A percentile compares a stretch with the other conserved stretches of the same genome.
Evolutionary conservation across 2,888 invertebrate species (phyloP).

Genomic region (Apamea sordens): DNA sequence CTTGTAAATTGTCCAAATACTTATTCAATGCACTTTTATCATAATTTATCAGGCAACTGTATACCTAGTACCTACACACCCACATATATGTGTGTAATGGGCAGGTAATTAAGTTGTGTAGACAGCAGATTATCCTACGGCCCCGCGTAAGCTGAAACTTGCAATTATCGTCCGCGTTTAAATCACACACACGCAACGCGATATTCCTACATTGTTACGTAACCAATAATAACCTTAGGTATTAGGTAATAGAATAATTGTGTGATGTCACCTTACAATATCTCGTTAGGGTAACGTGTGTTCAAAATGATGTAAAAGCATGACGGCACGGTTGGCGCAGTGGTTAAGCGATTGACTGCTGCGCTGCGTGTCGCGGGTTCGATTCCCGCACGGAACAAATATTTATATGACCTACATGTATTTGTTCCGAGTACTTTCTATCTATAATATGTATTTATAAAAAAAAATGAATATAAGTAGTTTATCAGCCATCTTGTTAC

Average conservation of each 20-base stretch:
- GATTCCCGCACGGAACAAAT: too few relatives aligned
- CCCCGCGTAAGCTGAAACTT: conserved; percentile 47
- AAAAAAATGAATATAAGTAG: too few relatives aligned
- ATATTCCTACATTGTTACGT: conserved; percentile 18
- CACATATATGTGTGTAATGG: conserved; percentile 10
- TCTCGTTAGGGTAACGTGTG: background rate
- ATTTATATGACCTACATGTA: too few relatives aligned
- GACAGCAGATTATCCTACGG: conserved; percentile 43
- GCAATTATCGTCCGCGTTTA: conserved; percentile 49
- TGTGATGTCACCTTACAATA: background rate
- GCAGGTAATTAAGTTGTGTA: conserved; percentile 46
- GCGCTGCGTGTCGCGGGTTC: too few relatives aligned
- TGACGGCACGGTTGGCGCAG: too few relatives aligned
- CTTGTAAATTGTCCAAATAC: background rate
- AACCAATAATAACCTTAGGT: conserved; percentile 23
- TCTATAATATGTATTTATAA: too few relatives aligned
- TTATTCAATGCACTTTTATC: background rate
- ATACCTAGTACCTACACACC: background rate
- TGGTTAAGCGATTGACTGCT: too few relatives aligned
- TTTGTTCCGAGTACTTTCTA: too few relatives aligned
- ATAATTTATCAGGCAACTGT: background rate
- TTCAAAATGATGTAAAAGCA: background rate
- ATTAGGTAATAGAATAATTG: conserved; percentile 29
- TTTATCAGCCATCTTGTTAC: too few relatives aligned
- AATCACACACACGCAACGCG: conserved; percentile 30